A percentile compares a stretch with the other conserved stretches of the same genome.
These are phyloP conservation scores for Prionailurus bengalensis DNA, from an alignment of 2,113 vertebrate species.

Conservation along the genomic window DNA sequence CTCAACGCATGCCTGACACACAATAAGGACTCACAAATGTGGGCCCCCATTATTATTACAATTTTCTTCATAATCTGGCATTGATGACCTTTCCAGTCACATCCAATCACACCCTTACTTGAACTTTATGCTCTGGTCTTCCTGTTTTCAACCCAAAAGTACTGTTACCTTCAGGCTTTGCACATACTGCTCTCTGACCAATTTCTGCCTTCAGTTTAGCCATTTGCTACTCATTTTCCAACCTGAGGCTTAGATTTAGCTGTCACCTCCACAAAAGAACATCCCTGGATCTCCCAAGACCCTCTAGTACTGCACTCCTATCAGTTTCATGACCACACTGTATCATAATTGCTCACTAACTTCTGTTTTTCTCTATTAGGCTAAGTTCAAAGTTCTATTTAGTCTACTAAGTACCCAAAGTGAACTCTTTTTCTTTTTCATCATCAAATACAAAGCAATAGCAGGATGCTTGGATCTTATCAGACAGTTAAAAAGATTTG, in stretches of 20 bases:
- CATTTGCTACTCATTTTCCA: not conserved
- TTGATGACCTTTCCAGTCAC: not conserved
- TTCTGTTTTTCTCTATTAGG: not conserved
- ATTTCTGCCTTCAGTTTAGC: not conserved
- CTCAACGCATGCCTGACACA: not conserved
- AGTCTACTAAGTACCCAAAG: not conserved
- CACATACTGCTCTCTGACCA: not conserved
- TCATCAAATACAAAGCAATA: not conserved
- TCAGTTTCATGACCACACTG: not conserved
- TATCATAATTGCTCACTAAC: not conserved
- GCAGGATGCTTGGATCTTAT: not conserved
- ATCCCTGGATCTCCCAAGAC: not conserved
- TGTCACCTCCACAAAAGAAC: not conserved
- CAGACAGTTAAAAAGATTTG: not conserved
- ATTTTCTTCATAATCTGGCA: not conserved
- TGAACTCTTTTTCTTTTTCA: not conserved
- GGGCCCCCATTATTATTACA: not conserved
- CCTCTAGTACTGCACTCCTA: not conserved
- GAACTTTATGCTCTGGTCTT: not conserved
- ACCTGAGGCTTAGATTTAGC: not conserved
- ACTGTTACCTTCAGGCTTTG: not conserved
- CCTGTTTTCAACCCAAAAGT: not conserved
- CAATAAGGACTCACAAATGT: not conserved
- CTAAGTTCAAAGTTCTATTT: not conserved
- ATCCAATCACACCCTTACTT: not conserved